Evolutionary conservation across 1,140 invertebrate species (phyloP).

Genomic region (Aphidius ervi): DNA sequence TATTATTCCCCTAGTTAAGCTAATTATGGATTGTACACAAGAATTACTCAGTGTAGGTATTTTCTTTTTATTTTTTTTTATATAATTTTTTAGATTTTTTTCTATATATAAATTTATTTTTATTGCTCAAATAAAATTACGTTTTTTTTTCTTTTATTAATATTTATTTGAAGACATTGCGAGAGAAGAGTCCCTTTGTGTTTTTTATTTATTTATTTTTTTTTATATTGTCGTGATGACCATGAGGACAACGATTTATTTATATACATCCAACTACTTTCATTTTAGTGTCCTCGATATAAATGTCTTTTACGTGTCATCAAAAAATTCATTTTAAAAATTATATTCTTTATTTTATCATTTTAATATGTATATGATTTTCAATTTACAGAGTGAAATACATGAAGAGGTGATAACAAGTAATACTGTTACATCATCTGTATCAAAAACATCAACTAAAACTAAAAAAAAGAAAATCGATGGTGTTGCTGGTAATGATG

Average conservation of each 20-base stretch:
- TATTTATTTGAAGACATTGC: neutral
- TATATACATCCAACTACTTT: too few species aligned
- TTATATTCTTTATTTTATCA: too few species aligned
- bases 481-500: conserved; percentile 43
- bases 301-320: neutral
- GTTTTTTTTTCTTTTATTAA: neutral
- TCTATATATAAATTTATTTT: neutral
- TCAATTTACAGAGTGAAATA: conserved; percentile 41
- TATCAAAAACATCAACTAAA: conserved; percentile 32
- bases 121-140: neutral
- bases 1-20: conserved; percentile 11
- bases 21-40: conserved; percentile 5
- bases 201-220: too few species aligned
- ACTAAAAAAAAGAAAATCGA: conserved; percentile 53
- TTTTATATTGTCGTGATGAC: too few species aligned
- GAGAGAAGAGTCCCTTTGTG: neutral
- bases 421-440: conserved; percentile 30
- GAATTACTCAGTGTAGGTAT: conserved; percentile 7
- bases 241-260: too few species aligned
- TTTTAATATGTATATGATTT: conserved; percentile 1
- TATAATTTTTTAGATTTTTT: neutral
- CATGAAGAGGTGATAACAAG: conserved; percentile 47
- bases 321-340: too few species aligned
- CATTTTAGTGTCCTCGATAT: too few species aligned
- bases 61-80: neutral